phyloP scores from a whole-genome alignment of 53 echinoderm and acorn worm genomes.

The Crossaster papposus region DNA sequence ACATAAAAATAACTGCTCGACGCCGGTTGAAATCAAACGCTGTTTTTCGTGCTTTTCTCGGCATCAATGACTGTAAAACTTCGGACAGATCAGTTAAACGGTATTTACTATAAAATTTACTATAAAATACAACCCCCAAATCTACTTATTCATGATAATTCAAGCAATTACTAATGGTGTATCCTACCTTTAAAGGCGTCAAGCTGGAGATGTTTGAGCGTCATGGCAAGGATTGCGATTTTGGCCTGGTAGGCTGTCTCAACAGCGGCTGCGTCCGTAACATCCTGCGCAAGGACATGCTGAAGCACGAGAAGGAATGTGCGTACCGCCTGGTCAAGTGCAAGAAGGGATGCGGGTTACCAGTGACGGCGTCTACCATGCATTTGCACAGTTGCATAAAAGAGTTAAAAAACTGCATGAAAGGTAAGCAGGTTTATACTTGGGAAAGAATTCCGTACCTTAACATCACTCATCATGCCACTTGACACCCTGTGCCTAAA shows the following conservation, averaged over 20 bases:
- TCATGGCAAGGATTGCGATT: slow-evolving; percentile 82
- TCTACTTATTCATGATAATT: no score
- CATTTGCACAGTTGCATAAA: slow-evolving; percentile 80
- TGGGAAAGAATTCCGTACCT: no score
- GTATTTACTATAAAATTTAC: no score
- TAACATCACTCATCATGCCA: no score
- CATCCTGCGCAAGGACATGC: slow-evolving; percentile 77
- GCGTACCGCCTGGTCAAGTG: slow-evolving; percentile 75
- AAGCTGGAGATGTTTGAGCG: slow-evolving; percentile 80
- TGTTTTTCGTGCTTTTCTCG: no score
- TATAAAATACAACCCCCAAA: no score
- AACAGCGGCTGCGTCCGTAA: slow-evolving; percentile 80
- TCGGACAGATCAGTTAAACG: no score
- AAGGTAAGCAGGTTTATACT: slow-evolving; percentile 58
- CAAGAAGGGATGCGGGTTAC: slow-evolving; percentile 87
- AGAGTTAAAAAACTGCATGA: slow-evolving; percentile 74
- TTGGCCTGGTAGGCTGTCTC: slow-evolving; percentile 73
- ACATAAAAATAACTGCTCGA: no score
- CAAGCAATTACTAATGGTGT: no score
- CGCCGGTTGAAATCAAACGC: no score
- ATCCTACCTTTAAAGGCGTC: slow-evolving; percentile 60
- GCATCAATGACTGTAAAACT: no score
- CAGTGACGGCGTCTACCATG: slow-evolving; percentile 62
- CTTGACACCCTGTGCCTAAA: no score
- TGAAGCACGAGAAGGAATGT: slow-evolving; percentile 82